These are phyloP conservation scores for Sthenelais limicola DNA, from an alignment of 2,888 invertebrate genomes.

Conservation along the genomic window DNA sequence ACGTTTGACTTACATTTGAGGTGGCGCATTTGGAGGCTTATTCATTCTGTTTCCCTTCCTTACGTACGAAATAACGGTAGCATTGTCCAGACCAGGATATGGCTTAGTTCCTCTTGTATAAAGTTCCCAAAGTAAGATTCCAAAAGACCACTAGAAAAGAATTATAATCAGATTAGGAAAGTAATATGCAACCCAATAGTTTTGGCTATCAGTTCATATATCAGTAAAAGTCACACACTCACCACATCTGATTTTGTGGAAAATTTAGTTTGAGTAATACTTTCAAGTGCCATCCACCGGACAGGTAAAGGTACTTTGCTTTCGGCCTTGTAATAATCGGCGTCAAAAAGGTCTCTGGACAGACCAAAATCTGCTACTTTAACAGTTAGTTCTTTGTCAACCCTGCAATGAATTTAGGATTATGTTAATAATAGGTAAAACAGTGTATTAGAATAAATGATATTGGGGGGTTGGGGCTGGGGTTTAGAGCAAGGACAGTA, in stretches of 20 bases:
- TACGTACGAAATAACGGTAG: conserved; percentile 64
- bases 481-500: no score
- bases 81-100: conserved; percentile 68
- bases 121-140: conserved; percentile 72
- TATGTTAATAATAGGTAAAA: no score
- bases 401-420: conserved; percentile 65
- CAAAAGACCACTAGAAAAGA: conserved; percentile 70
- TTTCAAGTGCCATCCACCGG: conserved; percentile 75
- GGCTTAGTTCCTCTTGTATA: conserved; percentile 70
- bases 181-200: neutral
- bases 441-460: no score
- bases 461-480: no score
- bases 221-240: conserved; percentile 47
- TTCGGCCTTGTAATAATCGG: conserved; percentile 73
- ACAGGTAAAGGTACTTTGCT: conserved; percentile 73
- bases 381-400: conserved; percentile 72
- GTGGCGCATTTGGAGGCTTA: conserved; percentile 61
- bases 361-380: conserved; percentile 76
- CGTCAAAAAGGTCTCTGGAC: conserved; percentile 75
- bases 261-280: conserved; percentile 70
- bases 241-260: conserved; percentile 74
- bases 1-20: conserved; percentile 53
- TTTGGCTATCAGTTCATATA: neutral
- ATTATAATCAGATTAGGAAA: neutral
- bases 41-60: conserved; percentile 67